Percentiles rank a stretch among this genome's conserved stretches.
Evolutionary conservation across 2,113 vertebrate species (phyloP).

Genomic region (Sterrhoptilus dennistouni): DNA sequence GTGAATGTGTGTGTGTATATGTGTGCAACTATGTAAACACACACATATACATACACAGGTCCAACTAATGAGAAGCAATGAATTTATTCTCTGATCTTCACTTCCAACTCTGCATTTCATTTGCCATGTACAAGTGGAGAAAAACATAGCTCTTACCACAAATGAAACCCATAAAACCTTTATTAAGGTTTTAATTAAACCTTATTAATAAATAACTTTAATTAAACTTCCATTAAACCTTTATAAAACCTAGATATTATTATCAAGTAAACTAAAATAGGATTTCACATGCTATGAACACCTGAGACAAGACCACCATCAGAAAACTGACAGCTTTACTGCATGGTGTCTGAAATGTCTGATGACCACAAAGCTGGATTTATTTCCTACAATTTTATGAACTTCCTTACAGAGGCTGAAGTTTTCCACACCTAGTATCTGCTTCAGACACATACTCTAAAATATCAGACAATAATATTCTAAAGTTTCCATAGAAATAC

Average conservation of each 20-base stretch:
- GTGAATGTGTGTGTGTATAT: no score
- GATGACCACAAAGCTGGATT: background rate
- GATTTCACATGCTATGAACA: background rate
- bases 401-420: background rate
- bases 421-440: background rate
- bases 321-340: background rate
- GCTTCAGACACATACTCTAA: background rate
- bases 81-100: background rate
- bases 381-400: background rate
- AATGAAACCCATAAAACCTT: background rate
- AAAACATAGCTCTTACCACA: background rate
- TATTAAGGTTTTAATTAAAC: background rate
- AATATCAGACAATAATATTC: background rate
- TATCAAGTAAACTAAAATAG: background rate
- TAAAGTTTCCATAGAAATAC: background rate
- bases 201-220: no score
- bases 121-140: background rate
- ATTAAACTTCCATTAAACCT: no score
- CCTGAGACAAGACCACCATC: background rate
- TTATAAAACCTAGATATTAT: background rate
- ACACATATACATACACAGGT: rapidly evolving
- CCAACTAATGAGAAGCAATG: rapidly evolving
- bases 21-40: background rate
- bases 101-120: background rate
- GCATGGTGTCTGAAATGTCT: background rate